These are phyloP conservation scores for Cheilosia urbana DNA, from an alignment of 2,888 invertebrate genomes.

Conservation along the genomic window DNA sequence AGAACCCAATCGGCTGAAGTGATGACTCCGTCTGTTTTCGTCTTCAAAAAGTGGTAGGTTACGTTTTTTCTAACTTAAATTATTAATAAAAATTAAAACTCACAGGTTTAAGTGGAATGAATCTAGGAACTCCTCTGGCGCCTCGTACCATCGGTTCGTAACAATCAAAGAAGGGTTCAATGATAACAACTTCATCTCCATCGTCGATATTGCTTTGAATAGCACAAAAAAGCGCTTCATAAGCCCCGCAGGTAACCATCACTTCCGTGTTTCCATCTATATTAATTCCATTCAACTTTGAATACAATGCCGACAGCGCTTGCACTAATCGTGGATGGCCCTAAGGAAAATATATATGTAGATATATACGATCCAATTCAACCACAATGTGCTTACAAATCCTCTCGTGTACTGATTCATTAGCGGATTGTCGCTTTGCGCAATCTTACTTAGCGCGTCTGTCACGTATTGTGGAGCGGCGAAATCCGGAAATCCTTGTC, in stretches of 20 bases:
- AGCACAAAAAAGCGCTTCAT: constrained; percentile 95
- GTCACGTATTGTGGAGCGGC: constrained; percentile 93
- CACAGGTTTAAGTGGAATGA: constrained; percentile 93
- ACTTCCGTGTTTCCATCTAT: constrained; percentile 95
- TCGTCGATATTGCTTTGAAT: constrained; percentile 93
- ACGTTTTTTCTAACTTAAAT: not conserved
- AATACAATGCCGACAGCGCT: constrained; percentile 93
- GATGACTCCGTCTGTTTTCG: constrained; percentile 82
- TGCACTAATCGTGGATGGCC: constrained; percentile 96
- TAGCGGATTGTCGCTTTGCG: constrained; percentile 88
- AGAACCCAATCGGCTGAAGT: constrained; percentile 94
- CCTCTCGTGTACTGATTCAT: constrained; percentile 97
- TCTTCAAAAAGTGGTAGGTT: constrained; percentile 76
- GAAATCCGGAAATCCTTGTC: constrained; percentile 98
- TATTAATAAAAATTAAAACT: constrained; percentile 78
- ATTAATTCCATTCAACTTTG: constrained; percentile 88
- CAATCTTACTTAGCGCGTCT: constrained; percentile 89
- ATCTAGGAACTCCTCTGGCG: constrained; percentile 94
- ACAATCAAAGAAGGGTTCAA: constrained; percentile 99
- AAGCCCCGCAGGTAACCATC: constrained; percentile 95
- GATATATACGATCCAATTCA: not conserved
- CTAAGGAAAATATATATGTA: constrained; percentile 84
- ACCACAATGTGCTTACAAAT: constrained; percentile 88
- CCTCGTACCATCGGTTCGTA: constrained; percentile 97
- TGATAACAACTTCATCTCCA: constrained; percentile 96